Base-by-base conservation (phyloP, 2,113 vertebrate genomes). In the Phyllostomus hastatus region DNA sequence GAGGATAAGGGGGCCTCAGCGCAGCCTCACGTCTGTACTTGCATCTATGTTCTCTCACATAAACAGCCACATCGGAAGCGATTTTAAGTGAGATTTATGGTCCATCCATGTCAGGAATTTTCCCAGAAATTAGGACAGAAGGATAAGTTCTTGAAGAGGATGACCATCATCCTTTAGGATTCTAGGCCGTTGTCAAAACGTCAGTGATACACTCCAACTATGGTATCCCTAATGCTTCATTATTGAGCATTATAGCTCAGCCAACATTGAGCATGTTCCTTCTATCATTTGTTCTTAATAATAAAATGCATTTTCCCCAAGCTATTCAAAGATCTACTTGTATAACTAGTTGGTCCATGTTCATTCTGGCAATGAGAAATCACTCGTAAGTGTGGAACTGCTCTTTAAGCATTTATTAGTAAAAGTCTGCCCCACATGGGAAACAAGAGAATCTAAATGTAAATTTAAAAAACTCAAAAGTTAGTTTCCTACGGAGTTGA, bases 391-490 rank as follows among this genome's bases (percentile, higher is more conserved):
- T 66, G 50, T 81, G 31, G n/a, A 82, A 38, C n/a, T 86, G 28
- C 67, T 66, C 17, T 73, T 73, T 69, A 88, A 92, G 67, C 82
- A 95, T 88, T 73, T 94, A 41, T 97, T 97, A 96, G 96, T 95
- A 97, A 90, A 95, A 96, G 92, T 57, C 94, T 97, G 96, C 96
- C 97, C 95, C 86, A 98, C 98, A 97, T 96, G 97, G 95, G 95
- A 97, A 98, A 97, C 83, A 96, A 97, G 95, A 96, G 97, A 97
- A 98, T 98, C 97, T 98, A 97, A 97, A 98, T 98, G 96, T 96
- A 97, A 98, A 97, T 96, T 91, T 92, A 86, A 97, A 54, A 67
- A 98, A 97, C 87, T 22, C 95, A 86, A 92, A 98, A 98, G 97
- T 95, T 88, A 3, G 41, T 94, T 98, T 97, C 90, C 81, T 26